Evolutionary conservation across 2,888 invertebrate genomes (phyloP).

Genomic region (Xylota sylvarum): DNA sequence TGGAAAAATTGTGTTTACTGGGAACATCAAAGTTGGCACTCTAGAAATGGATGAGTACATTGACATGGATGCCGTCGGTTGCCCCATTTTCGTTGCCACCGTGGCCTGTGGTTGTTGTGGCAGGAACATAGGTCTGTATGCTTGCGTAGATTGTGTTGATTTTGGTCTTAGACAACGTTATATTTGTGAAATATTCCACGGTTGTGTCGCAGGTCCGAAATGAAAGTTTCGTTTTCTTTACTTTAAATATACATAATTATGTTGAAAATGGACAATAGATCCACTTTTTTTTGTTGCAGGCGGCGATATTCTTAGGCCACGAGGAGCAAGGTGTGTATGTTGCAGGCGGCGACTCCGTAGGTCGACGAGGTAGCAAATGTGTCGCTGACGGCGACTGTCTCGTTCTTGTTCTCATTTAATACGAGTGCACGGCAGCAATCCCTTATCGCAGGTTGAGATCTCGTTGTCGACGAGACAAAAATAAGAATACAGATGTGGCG

Average conservation of each 20-base stretch:
- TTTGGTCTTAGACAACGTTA: background rate
- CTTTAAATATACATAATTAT: background rate
- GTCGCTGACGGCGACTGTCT: slow-evolving; percentile 1
- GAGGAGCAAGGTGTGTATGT: background rate
- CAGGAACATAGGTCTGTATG: slow-evolving; percentile 4
- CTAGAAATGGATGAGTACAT: background rate
- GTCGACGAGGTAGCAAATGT: background rate
- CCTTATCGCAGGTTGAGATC: too few relatives aligned
- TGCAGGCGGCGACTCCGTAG: background rate
- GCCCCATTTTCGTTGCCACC: slow-evolving; percentile 2
- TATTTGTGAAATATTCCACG: slow-evolving; percentile 15
- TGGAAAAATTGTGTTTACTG: slow-evolving; percentile 14
- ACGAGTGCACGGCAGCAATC: too few relatives aligned
- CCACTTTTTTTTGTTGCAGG: slow-evolving; percentile 3
- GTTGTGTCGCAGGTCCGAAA: background rate
- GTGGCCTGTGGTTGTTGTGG: slow-evolving; percentile 26
- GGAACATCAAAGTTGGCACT: slow-evolving; percentile 32
- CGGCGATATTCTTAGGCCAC: background rate
- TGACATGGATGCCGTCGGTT: slow-evolving; percentile 1
- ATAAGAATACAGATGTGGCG: too few relatives aligned
- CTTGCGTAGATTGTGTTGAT: background rate
- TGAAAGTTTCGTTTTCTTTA: background rate
- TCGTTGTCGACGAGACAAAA: too few relatives aligned
- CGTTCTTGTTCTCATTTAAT: background rate
- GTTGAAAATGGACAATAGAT: background rate